Evolutionary conservation across 2,888 invertebrate genomes (phyloP), one percentile per base, ranked within the genome.

Genomic region (Rutpela maculata): DNA sequence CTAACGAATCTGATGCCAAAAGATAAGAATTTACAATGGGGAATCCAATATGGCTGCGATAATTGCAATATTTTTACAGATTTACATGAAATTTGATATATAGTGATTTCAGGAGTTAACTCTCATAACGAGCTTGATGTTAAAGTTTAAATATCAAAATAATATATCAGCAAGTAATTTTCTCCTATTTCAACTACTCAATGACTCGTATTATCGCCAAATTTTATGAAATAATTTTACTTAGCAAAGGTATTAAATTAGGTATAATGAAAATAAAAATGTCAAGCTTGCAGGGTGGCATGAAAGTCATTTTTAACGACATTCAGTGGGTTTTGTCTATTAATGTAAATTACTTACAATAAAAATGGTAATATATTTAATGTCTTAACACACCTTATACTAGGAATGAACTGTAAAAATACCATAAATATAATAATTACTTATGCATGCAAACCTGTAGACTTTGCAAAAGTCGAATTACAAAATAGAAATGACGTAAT

Each of bases 401-500:
- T 66, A 63, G 76, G 78, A 75, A 78, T 73, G 77, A 76, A 78
- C 69, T 76, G 75, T 78, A 80, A 83, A 83, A 81, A 78, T 67
- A 67, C 78, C 76, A 79, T 83, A 82, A 80, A 82, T 75, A 78
- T 63, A 50, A 50, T 69, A 78, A 79, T 83, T 82, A 82, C 75
- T 82, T 84, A 83, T 85, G 82, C 83, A 84, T 83, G 82, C 82
- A 78, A 80, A 79, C 72, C 73, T 67, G 72, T 71, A 78, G 77
- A 79, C 75, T 75, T 82, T 82, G 82, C 80, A 77, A 82, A 78
- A 78, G 73, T 75, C 73, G 74, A 74, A 69, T 65, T 73, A 83
- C 82, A 82, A 86, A 86, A 86, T 86, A 84, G 83, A 74, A 78
- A 75, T 86, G 86, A 86, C 82, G 85, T 82, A 85, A 86, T 68